Base-by-base conservation (phyloP, 2,797 vertebrate species). In the Microtus obscurus region DNA sequence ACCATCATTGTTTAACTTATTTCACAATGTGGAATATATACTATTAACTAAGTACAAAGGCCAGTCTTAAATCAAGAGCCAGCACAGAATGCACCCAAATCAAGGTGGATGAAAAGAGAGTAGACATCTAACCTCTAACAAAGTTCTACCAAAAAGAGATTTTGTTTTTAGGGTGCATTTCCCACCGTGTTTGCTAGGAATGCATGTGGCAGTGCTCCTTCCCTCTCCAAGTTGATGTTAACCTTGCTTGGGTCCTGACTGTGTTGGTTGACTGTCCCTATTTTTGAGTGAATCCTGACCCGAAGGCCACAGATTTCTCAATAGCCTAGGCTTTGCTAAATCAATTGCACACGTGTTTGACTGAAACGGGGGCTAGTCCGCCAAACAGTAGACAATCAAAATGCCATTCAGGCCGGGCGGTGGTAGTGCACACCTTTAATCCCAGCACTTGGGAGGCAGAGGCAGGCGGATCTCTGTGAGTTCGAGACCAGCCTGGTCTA, bases 221-320 rank as follows among this genome's bases (percentile, higher is more conserved):
- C 19, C 19, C 31, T 56, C 34, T 71, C 31, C 10, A 86, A 80
- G 21, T 6, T 63, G 67, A 67, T 0, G 3, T 92, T 91, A 1
- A 0, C 31, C 65, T 61, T 12, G 0, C 88, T 93, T 90, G 73
- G 86, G 63, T 92, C n/a, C 40, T 87, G 78, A 94, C 71, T 31
- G 45, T 92, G 82, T 92, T 63, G 95, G 95, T 93, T 78, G 63
- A 43, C 37, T 91, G 4, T 69, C 48, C 31, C 34, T 90, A 61
- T 14, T 48, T 85, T 25, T 10, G 67, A 92, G 45, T 69, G 51
- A 87, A 29, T 73, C 73, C 85, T 83, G 90, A 93, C 59, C 43
- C 6, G 6, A 82, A 88, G 92, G 43, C 90, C 96, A 88, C 63
- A 86, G 45, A 91, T 97, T 97, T 96, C 94, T 85, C 93, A 96